Conservation (phyloP, 2,888 invertebrate species). For the Thecocarcelia acutangulata region DNA sequence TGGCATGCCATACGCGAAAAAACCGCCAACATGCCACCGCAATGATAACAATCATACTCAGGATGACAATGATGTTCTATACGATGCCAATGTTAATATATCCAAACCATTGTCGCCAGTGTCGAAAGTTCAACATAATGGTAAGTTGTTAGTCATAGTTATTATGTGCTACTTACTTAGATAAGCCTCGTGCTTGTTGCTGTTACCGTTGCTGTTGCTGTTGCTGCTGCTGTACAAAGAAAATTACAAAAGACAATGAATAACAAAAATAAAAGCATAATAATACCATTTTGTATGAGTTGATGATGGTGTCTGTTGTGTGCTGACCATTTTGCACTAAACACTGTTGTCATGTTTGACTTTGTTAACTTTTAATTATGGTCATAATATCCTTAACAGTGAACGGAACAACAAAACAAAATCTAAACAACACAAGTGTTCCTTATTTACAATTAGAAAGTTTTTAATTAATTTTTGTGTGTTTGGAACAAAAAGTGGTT, state of each 20-base stretch:
- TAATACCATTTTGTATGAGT: not conserved
- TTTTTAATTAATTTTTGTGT: not conserved
- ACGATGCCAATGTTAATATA: slow-evolving; percentile 63
- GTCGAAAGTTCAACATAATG: slow-evolving; percentile 68
- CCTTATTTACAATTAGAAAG: too few species aligned
- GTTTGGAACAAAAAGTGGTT: too few species aligned
- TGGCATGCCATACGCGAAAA: slow-evolving; percentile 41
- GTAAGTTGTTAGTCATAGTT: slow-evolving; percentile 69
- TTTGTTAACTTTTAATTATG: slow-evolving; percentile 79
- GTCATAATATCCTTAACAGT: slow-evolving; percentile 70
- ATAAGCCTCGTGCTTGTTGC: not conserved
- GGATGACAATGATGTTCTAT: slow-evolving; percentile 43
- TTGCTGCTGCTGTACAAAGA: too few species aligned
- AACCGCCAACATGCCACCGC: slow-evolving; percentile 50
- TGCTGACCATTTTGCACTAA: slow-evolving; percentile 11
- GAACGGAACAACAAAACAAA: slow-evolving; percentile 24
- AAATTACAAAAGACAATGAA: slow-evolving; percentile 7
- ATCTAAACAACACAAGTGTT: slow-evolving; percentile 1
- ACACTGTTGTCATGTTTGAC: slow-evolving; percentile 64
- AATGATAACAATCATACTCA: slow-evolving; percentile 56
- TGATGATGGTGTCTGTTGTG: not conserved
- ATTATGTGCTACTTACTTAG: slow-evolving; percentile 47
- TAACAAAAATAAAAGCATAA: not conserved
- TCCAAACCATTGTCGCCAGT: slow-evolving; percentile 43
- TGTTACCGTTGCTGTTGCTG: not conserved